phyloP scores from a whole-genome alignment of 2,797 vertebrate genomes.

The Mareca strepera region DNA sequence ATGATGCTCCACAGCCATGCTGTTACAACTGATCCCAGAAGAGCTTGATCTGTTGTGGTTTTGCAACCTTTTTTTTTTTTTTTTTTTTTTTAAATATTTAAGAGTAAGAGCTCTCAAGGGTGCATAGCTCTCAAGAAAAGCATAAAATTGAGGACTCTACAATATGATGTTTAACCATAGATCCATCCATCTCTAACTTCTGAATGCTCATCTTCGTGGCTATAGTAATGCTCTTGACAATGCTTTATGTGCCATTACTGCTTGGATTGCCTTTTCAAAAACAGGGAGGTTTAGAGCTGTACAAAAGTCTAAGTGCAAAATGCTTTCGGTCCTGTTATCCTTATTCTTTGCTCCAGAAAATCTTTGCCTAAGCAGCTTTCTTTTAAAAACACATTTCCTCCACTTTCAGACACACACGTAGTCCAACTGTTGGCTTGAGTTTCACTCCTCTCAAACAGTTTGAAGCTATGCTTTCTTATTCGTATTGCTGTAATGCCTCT shows the following conservation, averaged over 20 bases:
- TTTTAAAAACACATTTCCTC: neutral
- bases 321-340: neutral
- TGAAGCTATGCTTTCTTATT: neutral
- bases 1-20: accelerated
- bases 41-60: neutral
- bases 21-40: neutral
- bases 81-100: too few relatives aligned
- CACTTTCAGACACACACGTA: neutral
- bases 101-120: neutral
- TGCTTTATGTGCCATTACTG: neutral
- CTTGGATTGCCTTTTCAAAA: neutral
- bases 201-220: neutral
- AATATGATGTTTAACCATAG: neutral
- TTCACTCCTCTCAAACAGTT: neutral
- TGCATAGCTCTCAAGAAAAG: neutral
- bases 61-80: neutral
- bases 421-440: neutral
- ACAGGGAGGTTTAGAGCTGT: neutral
- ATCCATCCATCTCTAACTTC: neutral
- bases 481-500: neutral
- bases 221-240: neutral
- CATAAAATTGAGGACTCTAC: neutral
- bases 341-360: neutral
- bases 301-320: neutral
- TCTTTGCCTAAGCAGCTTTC: neutral